A percentile compares a stretch with the other conserved stretches of the same genome.
Evolutionary conservation across 2,888 invertebrate species (phyloP).

Genomic region (Nycteola revayana): DNA sequence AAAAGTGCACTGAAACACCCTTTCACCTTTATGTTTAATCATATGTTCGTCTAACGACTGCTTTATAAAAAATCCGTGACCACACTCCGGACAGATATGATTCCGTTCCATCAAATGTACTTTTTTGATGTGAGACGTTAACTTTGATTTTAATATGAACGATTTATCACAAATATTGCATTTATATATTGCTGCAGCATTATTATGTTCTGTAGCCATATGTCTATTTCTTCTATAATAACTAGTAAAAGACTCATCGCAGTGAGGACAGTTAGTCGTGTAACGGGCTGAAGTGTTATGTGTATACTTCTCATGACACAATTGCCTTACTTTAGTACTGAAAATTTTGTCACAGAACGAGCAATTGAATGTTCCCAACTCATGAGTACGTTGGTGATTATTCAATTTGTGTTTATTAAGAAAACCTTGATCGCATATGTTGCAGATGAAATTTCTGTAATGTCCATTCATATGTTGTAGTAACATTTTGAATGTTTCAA

Average conservation of each 20-base stretch:
- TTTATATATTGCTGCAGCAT: constrained; percentile 56
- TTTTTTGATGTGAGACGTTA: constrained; percentile 68
- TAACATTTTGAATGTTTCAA: constrained; percentile 68
- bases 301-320: constrained; percentile 68
- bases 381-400: constrained; percentile 62
- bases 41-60: constrained; percentile 68
- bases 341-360: constrained; percentile 63
- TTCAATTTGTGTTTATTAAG: constrained; percentile 62
- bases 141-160: constrained; percentile 63
- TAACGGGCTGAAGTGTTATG: constrained; percentile 60
- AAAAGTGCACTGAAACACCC: constrained; percentile 61
- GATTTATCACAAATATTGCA: constrained; percentile 70
- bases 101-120: constrained; percentile 70
- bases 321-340: constrained; percentile 50
- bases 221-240: constrained; percentile 68
- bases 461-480: constrained; percentile 72
- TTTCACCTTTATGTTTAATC: constrained; percentile 67
- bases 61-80: constrained; percentile 66
- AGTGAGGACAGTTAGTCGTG: constrained; percentile 65
- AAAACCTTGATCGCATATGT: constrained; percentile 64
- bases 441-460: constrained; percentile 67
- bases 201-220: constrained; percentile 64
- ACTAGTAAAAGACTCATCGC: constrained; percentile 60
- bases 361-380: constrained; percentile 60
- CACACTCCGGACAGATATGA: constrained; percentile 65